Evolutionary conservation across 2,888 invertebrate genomes (phyloP).

Genomic region (Sialis lutaria): DNA sequence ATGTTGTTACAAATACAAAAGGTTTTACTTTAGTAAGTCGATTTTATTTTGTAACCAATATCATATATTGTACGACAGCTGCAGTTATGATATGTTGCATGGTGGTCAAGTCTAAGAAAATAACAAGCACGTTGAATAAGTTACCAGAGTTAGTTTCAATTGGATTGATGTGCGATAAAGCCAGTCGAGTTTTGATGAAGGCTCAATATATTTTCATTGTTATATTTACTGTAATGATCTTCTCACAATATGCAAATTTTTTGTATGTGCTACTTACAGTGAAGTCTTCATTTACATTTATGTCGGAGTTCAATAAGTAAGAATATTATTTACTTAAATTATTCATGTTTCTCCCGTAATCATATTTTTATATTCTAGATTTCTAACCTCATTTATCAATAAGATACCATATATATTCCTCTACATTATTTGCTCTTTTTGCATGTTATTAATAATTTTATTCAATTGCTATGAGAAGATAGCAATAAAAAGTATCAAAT

Average conservation of each 20-base stretch:
- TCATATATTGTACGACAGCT: neutral
- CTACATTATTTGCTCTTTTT: conserved; percentile 15
- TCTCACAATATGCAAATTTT: conserved; percentile 14
- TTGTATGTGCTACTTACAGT: conserved; percentile 2
- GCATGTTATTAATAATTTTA: conserved; percentile 15
- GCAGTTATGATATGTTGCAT: conserved; percentile 14
- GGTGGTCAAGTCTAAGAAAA: conserved; percentile 15
- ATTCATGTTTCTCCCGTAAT: no score
- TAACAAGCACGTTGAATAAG: conserved; percentile 17
- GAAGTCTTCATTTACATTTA: no score
- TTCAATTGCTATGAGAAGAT: conserved; percentile 24
- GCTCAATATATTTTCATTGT: conserved; percentile 15
- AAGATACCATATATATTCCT: conserved; percentile 19
- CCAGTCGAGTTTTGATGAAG: conserved; percentile 12
- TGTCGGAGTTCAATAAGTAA: no score
- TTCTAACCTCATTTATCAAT: conserved; percentile 16
- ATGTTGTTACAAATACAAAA: no score
- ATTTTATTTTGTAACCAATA: no score
- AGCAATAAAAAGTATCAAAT: conserved; percentile 17
- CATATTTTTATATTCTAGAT: no score
- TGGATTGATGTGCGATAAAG: conserved; percentile 19
- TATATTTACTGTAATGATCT: conserved; percentile 6
- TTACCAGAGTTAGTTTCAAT: conserved; percentile 15
- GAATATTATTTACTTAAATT: no score
- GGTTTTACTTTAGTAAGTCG: no score